Conservation (phyloP, 2,888 invertebrate genomes). For the Zaprionus lineosus region DNA sequence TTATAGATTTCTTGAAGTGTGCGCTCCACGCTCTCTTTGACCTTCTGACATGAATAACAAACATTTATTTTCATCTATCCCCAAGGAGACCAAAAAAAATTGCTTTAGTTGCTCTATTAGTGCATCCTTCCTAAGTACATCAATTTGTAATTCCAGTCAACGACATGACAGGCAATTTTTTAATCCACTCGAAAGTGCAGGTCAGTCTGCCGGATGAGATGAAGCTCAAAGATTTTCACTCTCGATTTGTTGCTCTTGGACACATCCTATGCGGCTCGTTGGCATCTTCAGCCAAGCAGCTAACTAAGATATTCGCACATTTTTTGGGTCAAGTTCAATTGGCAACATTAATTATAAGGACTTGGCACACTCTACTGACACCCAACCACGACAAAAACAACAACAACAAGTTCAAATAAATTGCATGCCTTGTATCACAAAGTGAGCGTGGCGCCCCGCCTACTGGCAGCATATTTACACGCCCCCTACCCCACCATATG, state of each 20-base stretch:
- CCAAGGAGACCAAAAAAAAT: slow-evolving; percentile 5
- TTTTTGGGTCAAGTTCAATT: slow-evolving; percentile 72
- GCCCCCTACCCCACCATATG: neutral
- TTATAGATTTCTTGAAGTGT: slow-evolving; percentile 12
- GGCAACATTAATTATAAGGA: slow-evolving; percentile 73
- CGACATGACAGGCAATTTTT: slow-evolving; percentile 7
- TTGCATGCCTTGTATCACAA: slow-evolving; percentile 43
- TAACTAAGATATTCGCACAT: slow-evolving; percentile 19
- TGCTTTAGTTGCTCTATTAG: neutral
- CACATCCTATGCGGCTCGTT: slow-evolving; percentile 13
- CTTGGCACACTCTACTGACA: slow-evolving; percentile 51
- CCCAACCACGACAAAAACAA: too few relatives aligned
- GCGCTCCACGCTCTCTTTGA: neutral
- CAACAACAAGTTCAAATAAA: slow-evolving; percentile 60
- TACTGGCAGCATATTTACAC: neutral
- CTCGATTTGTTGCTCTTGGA: slow-evolving; percentile 9
- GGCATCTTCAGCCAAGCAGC: slow-evolving; percentile 34
- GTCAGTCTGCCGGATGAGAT: slow-evolving; percentile 1
- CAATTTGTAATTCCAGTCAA: slow-evolving; percentile 33
- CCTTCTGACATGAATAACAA: slow-evolving; percentile 7
- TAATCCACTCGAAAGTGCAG: neutral
- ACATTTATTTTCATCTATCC: slow-evolving; percentile 25
- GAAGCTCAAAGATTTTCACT: slow-evolving; percentile 6
- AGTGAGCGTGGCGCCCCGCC: slow-evolving; percentile 42
- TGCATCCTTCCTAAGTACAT: slow-evolving; percentile 22